phyloP scores from a whole-genome alignment of 2,888 invertebrate species.

The Tholera decimalis region DNA sequence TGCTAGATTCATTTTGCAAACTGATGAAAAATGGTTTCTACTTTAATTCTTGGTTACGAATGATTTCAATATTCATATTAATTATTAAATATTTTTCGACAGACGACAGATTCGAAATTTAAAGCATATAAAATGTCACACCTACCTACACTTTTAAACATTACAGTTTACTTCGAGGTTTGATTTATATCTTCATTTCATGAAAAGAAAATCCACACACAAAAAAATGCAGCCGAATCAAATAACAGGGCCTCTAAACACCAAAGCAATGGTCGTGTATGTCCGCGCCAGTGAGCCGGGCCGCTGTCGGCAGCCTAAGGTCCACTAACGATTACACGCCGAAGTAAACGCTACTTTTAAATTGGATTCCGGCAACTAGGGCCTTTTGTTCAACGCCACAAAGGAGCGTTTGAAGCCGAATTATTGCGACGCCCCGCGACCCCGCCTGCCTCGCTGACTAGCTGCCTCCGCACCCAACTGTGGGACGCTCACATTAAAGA shows the following conservation, averaged over 20 bases:
- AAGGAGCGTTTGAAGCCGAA: conserved; percentile 60
- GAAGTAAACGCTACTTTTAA: conserved; percentile 79
- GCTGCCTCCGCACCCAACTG: conserved; percentile 5
- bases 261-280: background rate
- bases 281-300: conserved; percentile 1
- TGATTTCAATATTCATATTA: too few species aligned
- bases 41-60: too few species aligned
- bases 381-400: conserved; percentile 68
- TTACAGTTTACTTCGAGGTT: too few species aligned
- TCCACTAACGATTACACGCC: conserved; percentile 75
- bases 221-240: background rate
- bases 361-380: conserved; percentile 77
- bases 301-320: conserved; percentile 52
- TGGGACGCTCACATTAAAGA: background rate
- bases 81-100: too few species aligned
- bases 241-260: background rate
- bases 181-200: background rate
- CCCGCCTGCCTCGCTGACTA: conserved; percentile 10
- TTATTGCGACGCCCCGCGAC: conserved; percentile 38
- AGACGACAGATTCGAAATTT: too few species aligned
- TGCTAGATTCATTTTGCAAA: background rate
- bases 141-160: too few species aligned
- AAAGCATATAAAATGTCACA: too few species aligned
- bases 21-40: background rate
- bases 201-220: background rate